Conservation (phyloP, 2,113 vertebrate species). For the Sceloporus undulatus region DNA sequence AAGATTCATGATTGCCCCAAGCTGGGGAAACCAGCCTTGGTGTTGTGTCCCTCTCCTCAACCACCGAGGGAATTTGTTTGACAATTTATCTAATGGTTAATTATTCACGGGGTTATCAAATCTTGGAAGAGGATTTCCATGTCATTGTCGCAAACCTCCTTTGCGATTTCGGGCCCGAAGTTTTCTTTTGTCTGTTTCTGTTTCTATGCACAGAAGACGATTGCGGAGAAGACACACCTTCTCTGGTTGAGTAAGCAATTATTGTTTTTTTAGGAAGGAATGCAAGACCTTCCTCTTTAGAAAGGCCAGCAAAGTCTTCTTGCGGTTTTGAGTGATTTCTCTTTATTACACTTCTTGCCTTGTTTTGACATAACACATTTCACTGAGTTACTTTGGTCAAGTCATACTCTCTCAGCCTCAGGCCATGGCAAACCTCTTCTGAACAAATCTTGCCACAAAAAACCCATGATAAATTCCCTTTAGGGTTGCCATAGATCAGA, state of each 20-base stretch:
- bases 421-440: no score
- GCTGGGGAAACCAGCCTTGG: neutral
- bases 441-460: no score
- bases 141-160: neutral
- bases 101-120: slow-evolving; percentile 68
- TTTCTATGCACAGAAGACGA: neutral
- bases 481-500: no score
- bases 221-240: no score
- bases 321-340: neutral
- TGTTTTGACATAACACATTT: no score
- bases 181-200: neutral
- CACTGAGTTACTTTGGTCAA: no score
- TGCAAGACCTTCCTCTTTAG: neutral
- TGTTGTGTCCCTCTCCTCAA: slow-evolving; percentile 38
- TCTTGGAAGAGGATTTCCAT: neutral
- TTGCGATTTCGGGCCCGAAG: neutral
- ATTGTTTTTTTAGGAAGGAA: neutral
- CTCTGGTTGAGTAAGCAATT: neutral
- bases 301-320: no score
- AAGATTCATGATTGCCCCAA: slow-evolving; percentile 62
- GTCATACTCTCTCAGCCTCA: no score
- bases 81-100: slow-evolving; percentile 66
- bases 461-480: no score
- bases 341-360: no score
- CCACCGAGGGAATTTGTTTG: slow-evolving; percentile 8